phyloP scores from a whole-genome alignment of 2,113 vertebrate genomes.

The Manacus vitellinus region DNA sequence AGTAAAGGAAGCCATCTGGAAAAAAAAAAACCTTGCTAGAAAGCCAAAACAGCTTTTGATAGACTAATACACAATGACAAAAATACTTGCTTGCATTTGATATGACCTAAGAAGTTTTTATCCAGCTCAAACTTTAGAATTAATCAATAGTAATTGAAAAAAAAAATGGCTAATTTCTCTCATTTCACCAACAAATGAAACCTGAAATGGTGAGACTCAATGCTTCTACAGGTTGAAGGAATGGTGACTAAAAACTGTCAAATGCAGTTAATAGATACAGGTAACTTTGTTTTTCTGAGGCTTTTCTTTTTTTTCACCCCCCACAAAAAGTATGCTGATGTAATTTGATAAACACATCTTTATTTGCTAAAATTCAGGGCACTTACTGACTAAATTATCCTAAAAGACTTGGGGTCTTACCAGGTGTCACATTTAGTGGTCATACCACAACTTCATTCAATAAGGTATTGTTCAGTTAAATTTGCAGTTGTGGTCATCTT shows the following conservation, averaged over 20 bases:
- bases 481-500: not conserved
- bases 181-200: not conserved
- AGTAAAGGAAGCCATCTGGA: not conserved
- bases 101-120: not conserved
- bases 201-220: not conserved
- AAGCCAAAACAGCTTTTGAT: not conserved
- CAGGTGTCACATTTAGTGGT: not conserved
- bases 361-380: not conserved
- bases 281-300: not conserved
- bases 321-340: not conserved
- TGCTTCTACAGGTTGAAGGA: not conserved
- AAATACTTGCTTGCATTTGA: not conserved
- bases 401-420: not conserved
- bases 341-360: not conserved
- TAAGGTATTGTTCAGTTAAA: not conserved
- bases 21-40: not conserved
- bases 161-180: not conserved
- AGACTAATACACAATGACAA: not conserved
- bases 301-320: not conserved
- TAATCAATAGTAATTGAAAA: not conserved
- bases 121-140: not conserved
- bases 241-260: not conserved
- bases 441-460: not conserved
- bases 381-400: not conserved
- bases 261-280: not conserved